Percentiles rank a stretch among this genome's conserved stretches.
Evolutionary conservation across 30 jellyfish, hydroid and myxozoan species (phyloP).

Genomic region (Hydractinia echinata): DNA sequence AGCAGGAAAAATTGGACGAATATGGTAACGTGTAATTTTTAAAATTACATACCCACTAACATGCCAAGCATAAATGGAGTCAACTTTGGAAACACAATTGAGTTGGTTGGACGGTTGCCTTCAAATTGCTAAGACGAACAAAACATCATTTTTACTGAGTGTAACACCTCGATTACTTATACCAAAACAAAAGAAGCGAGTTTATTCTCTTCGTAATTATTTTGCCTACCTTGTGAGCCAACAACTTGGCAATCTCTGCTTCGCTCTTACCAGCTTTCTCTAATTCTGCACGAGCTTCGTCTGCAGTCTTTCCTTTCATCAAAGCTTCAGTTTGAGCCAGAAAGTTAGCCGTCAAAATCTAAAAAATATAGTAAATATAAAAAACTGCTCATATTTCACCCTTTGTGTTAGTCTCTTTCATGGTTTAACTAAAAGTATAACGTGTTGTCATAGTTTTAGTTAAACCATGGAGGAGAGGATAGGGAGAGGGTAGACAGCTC

Average conservation of each 20-base stretch:
- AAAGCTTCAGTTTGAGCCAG: conserved; percentile 99
- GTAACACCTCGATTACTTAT: too few species aligned
- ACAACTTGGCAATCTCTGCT: conserved; percentile 44
- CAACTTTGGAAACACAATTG: conserved; percentile 70
- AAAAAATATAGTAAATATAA: not conserved
- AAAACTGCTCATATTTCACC: not conserved
- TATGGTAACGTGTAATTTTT: not conserved
- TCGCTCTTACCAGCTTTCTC: conserved; percentile 47
- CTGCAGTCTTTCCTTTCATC: conserved; percentile 91
- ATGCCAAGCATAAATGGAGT: conserved; percentile 92
- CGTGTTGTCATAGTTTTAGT: not conserved
- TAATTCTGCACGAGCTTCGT: conserved; percentile 78
- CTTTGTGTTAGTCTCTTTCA: not conserved
- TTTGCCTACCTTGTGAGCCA: conserved; percentile 73
- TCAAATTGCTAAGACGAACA: conserved; percentile 58
- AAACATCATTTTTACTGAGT: not conserved
- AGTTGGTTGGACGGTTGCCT: conserved; percentile 96
- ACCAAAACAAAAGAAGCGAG: too few species aligned
- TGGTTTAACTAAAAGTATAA: not conserved
- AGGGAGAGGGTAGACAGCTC: not conserved
- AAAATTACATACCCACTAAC: conserved; percentile 59
- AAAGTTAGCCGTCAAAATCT: conserved; percentile 91
- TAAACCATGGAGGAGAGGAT: not conserved
- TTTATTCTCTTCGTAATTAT: not conserved
- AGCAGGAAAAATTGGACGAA: too few species aligned